Evolutionary conservation across 2,113 vertebrate species (phyloP).

Genomic region (Eurystomus gularis): DNA sequence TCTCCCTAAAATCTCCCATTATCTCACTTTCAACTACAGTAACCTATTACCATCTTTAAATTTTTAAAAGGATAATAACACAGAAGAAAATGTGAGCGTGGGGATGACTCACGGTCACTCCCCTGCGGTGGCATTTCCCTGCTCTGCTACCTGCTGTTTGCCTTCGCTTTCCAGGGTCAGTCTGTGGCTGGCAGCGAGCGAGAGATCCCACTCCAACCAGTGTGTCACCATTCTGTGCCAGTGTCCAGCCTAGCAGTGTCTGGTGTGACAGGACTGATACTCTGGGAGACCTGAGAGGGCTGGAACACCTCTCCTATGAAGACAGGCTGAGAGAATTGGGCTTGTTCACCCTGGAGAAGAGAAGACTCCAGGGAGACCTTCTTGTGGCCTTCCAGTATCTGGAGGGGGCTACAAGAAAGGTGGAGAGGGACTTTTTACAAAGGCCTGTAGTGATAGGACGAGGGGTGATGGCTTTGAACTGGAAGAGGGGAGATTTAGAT

Average conservation of each 20-base stretch:
- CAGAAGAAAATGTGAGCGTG: background rate
- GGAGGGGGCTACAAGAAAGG: too few relatives aligned
- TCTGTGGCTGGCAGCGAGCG: background rate
- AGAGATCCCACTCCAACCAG: background rate
- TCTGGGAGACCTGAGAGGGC: background rate
- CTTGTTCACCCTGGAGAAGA: too few relatives aligned
- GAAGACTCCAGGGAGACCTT: too few relatives aligned
- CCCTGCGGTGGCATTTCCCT: background rate
- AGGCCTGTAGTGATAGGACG: too few relatives aligned
- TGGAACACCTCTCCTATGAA: too few relatives aligned
- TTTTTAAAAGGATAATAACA: conserved; percentile 14
- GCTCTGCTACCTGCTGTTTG: background rate
- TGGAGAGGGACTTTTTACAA: too few relatives aligned
- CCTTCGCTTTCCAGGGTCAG: background rate
- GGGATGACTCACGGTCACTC: background rate
- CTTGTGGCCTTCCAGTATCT: too few relatives aligned
- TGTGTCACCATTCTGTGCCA: background rate
- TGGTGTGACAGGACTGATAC: background rate
- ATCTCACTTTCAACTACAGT: background rate
- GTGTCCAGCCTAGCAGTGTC: background rate
- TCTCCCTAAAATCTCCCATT: background rate
- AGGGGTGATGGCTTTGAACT: too few relatives aligned
- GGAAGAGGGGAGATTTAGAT: too few relatives aligned
- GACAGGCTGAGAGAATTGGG: too few relatives aligned
- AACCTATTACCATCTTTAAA: background rate